phyloP scores from a whole-genome alignment of 2,113 vertebrate species.

The Melospiza georgiana region DNA sequence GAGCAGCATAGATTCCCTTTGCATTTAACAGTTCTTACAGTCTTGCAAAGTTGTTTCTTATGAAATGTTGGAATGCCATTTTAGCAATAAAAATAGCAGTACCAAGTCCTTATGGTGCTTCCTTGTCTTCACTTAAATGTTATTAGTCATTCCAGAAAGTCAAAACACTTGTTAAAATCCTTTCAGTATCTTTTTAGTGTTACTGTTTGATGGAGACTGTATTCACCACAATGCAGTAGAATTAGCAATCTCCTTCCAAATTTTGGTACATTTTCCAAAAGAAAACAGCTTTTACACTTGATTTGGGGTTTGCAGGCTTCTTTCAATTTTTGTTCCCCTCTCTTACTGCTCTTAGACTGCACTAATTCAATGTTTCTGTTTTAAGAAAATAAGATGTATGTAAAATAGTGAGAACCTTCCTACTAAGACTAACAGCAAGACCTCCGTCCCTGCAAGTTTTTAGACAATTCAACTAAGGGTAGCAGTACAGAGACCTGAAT shows the following conservation, averaged over 20 bases:
- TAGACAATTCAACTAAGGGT: neutral
- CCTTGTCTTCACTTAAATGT: neutral
- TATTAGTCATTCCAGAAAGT: neutral
- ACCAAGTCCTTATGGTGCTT: neutral
- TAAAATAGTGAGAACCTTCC: neutral
- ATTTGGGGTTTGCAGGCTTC: neutral
- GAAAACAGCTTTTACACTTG: neutral
- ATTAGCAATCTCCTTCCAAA: neutral
- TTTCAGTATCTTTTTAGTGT: neutral
- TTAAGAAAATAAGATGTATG: neutral
- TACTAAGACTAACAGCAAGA: neutral
- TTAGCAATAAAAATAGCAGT: constrained; percentile 2
- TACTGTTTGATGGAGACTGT: neutral
- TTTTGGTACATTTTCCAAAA: neutral
- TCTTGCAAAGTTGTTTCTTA: neutral
- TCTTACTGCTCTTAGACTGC: neutral
- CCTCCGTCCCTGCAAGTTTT: neutral
- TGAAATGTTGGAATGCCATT: neutral
- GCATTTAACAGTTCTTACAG: neutral
- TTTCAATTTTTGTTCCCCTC: neutral
- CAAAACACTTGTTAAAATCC: constrained; percentile 23
- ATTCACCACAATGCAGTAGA: neutral
- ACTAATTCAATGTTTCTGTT: neutral
- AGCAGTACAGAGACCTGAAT: neutral
- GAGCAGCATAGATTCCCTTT: neutral